A percentile compares a stretch with the other conserved stretches of the same genome.
Evolutionary conservation across 2,888 invertebrate species (phyloP).

Genomic region (Marronus borbonicus): DNA sequence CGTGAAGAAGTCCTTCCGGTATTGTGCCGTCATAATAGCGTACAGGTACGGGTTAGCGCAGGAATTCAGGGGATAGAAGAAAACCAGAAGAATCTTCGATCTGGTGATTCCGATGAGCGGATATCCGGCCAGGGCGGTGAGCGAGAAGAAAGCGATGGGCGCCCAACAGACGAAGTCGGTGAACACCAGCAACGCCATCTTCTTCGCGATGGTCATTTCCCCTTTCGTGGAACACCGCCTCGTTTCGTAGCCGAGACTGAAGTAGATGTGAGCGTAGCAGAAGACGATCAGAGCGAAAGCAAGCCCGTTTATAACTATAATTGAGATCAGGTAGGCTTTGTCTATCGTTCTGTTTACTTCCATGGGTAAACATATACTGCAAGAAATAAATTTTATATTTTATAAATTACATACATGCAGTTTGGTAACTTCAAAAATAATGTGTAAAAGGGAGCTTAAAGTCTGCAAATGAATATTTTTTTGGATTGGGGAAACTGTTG

Average conservation of each 20-base stretch:
- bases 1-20: conserved; percentile 82
- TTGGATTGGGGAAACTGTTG: too few species aligned
- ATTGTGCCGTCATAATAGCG: conserved; percentile 91
- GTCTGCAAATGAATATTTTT: too few species aligned
- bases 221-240: conserved; percentile 73
- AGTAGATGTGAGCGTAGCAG: conserved; percentile 90
- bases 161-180: conserved; percentile 90
- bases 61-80: conserved; percentile 93
- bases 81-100: conserved; percentile 87
- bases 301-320: conserved; percentile 84
- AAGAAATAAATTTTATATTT: neutral
- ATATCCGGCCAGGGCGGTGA: conserved; percentile 88
- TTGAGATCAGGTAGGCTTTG: conserved; percentile 80
- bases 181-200: conserved; percentile 90
- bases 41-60: conserved; percentile 95
- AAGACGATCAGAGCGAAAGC: conserved; percentile 88
- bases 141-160: conserved; percentile 90
- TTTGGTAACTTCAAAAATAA: too few species aligned
- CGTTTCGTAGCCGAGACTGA: conserved; percentile 82
- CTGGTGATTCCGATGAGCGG: conserved; percentile 88
- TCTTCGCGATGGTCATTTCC: conserved; percentile 86
- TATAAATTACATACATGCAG: too few species aligned
- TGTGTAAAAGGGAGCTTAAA: too few species aligned
- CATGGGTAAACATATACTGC: conserved; percentile 90
- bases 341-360: conserved; percentile 81